Evolutionary conservation across 2,888 invertebrate genomes (phyloP), one percentile per base, ranked within the genome.

Genomic region (Drosophila picticornis): DNA sequence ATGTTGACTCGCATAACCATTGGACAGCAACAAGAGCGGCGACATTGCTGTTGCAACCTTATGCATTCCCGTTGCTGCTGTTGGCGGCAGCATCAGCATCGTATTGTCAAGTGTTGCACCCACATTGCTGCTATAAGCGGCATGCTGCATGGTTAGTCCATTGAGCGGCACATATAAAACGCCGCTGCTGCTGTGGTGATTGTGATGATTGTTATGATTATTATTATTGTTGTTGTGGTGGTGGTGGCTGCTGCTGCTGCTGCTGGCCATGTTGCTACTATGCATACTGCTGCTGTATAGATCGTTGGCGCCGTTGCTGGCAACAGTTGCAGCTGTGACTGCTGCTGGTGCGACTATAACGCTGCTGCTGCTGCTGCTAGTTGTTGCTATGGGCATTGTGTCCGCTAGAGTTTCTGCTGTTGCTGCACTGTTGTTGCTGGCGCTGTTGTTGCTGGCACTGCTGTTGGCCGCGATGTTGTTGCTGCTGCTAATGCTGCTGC

Each of bases 151-250:
- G 16, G 81, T 81, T 16, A 77, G 31, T 0, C 87, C 89, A 52
- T 86, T 86, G 1, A 81, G 57, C 0, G 89, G 86, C 61, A 81
- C 78, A 46, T 88, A 88, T 9, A 88, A 61, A 1, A 86, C 84
- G 6, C 84, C 84, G 40, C 77, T 78, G 61, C 61, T 68, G 51
- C 62, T 64, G 78, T 62, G 43, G 25, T 40, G 36, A 31, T 60
- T 60, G 32, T 57, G 48, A 69, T 62, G 71, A 57, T 63, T 57
- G 57, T 62, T 75, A 46, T 46, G 46, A 46, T 9, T 58, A 10
- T 29, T 53, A 27, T 50, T 65, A 40, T 27, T 34, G 58, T 13
- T 52, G 43, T 19, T 60, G 53, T 13, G 52, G 60, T 31, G 34
- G 40, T 29, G 31, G 51, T 31, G 34, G 40, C 25, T 27, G 51